phyloP scores from a whole-genome alignment of 2,113 vertebrate genomes.

The Monopterus albus region DNA sequence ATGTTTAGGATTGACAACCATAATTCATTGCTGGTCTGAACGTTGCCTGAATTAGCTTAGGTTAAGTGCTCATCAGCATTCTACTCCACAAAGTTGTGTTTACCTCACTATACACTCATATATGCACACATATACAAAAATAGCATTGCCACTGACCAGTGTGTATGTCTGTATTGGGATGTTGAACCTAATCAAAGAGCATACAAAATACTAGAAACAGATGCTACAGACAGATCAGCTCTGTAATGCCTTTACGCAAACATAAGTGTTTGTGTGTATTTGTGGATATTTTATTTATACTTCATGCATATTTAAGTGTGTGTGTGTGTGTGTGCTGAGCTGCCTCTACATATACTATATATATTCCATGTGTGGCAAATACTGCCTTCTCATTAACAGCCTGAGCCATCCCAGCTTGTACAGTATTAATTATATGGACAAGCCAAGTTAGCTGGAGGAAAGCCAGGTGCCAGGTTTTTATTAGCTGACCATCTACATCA shows the following conservation, averaged over 20 bases:
- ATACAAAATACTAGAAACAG: slow-evolving; percentile 41
- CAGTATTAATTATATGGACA: too few relatives aligned
- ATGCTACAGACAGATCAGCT: slow-evolving; percentile 16
- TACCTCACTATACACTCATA: slow-evolving; percentile 11
- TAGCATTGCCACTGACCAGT: slow-evolving; percentile 19
- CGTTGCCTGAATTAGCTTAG: slow-evolving; percentile 38
- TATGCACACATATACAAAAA: too few relatives aligned
- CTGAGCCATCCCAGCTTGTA: slow-evolving; percentile 19
- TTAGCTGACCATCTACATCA: slow-evolving; percentile 40
- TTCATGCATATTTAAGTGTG: slow-evolving; percentile 23
- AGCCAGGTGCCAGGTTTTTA: slow-evolving; percentile 30
- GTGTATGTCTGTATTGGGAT: slow-evolving; percentile 19
- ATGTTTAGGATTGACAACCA: slow-evolving; percentile 25
- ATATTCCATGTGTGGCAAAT: slow-evolving; percentile 6
- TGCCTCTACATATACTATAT: neutral
- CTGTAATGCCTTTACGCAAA: slow-evolving; percentile 2
- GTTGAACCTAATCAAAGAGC: slow-evolving; percentile 40
- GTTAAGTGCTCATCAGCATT: slow-evolving; percentile 42
- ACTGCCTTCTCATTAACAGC: slow-evolving; percentile 32
- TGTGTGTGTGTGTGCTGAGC: neutral
- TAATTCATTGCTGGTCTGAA: slow-evolving; percentile 52
- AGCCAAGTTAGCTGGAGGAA: slow-evolving; percentile 22
- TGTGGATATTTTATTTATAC: neutral
- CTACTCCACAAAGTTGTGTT: slow-evolving; percentile 21
- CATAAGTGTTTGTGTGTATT: neutral